Base-by-base conservation (phyloP, 2,797 vertebrate species). In the Macrochelys suwanniensis region DNA sequence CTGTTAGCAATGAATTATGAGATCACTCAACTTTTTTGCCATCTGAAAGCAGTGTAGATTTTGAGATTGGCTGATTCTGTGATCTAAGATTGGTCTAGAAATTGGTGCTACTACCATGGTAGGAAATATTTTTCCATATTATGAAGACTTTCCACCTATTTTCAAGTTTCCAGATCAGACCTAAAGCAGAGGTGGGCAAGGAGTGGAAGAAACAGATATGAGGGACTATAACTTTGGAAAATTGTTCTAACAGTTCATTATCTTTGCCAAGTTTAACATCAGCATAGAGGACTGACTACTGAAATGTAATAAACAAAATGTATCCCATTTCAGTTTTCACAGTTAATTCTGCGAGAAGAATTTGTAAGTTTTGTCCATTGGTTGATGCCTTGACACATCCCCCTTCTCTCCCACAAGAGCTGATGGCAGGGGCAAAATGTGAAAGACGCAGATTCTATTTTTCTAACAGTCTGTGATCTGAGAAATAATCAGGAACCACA, bases 301-400 rank as follows among this genome's bases (percentile, higher is more conserved):
- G 80, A 80, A 88, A 91, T 87, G 51, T 85, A 3, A 51, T 37
- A 76, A 94, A 81, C 33, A 57, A 2, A 21, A 13, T 0, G 56
- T 47, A 47, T 91, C 86, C 37, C 11, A 87, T 80, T 91, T 79
- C 0, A 0, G 77, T 89, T 94, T 92, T 85, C 21, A 81, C 15
- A 61, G 31, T 89, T 92, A 87, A 88, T 89, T 16, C 2, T n/a
- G 53, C 84, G n/a, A 94, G 19, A 94, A 79, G 11, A 91, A 81
- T 83, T 92, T 0, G 61, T 92, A 68, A 53, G 31, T 86, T 61
- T 83, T 23, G 37, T 89, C 47, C 31, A 88, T 61, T 82, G 87
- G 28, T 79, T 82, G 16, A 42, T 95, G 42, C 59, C 19, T 89
- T 84, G 50, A 89, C 56, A 85, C 2, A 16, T 76, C 31, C 74